A percentile compares a stretch with the other conserved stretches of the same genome.
phyloP scores from a whole-genome alignment of 2,797 vertebrate species.

The Parotocinclus haroldoi region DNA sequence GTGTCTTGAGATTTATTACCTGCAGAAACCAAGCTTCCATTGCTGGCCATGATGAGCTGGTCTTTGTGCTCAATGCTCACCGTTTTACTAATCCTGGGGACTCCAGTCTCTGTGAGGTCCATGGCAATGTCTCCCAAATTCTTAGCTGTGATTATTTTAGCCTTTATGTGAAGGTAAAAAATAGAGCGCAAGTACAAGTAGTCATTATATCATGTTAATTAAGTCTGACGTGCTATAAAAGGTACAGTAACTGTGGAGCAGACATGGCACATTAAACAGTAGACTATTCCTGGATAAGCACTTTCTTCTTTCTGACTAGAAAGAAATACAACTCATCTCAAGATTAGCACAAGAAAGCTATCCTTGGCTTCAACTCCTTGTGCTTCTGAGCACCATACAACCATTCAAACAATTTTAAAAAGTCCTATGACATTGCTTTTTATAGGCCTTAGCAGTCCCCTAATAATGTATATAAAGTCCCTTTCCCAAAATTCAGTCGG shows the following conservation, averaged over 20 bases:
- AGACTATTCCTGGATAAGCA: constrained; percentile 58
- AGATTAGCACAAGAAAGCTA: constrained; percentile 1
- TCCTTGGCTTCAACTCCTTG: background rate
- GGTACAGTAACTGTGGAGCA: constrained; percentile 45
- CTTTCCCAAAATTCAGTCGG: no score
- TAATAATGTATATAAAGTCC: no score
- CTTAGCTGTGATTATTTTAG: constrained; percentile 86
- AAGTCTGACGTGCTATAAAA: constrained; percentile 34
- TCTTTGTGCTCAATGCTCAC: constrained; percentile 79
- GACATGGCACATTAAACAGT: constrained; percentile 58
- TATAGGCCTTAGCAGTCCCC: no score
- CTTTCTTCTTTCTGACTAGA: constrained; percentile 47
- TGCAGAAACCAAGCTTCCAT: constrained; percentile 91
- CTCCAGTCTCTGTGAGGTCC: constrained; percentile 85
- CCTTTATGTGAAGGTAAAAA: constrained; percentile 61
- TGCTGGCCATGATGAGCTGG: constrained; percentile 93
- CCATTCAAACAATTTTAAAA: background rate
- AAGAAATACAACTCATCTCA: constrained; percentile 48
- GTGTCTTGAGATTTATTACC: constrained; percentile 66
- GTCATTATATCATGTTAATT: constrained; percentile 50
- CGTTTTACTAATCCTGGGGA: constrained; percentile 77
- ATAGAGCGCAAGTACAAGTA: background rate
- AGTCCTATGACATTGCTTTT: no score
- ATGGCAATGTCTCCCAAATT: constrained; percentile 91
- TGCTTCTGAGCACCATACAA: background rate